Conservation (phyloP, 2,797 vertebrate species). For the Lutjanus argentimaculatus region DNA sequence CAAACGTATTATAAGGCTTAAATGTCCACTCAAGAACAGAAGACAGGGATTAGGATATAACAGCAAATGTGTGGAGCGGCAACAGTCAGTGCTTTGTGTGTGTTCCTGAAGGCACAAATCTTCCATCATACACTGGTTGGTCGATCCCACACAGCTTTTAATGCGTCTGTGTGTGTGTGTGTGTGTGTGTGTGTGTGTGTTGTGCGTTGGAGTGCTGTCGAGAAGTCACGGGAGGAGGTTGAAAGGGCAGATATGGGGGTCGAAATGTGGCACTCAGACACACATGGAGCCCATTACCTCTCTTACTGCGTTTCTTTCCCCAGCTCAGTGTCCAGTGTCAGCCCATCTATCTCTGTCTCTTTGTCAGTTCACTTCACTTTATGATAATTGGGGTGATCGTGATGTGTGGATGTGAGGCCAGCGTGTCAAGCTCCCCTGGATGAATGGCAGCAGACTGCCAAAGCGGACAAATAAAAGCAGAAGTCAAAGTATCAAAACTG, state of each 20-base stretch:
- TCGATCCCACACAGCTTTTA: not conserved
- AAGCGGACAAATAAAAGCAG: not conserved
- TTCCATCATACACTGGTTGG: not conserved
- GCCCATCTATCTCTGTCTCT: slow-evolving; percentile 33
- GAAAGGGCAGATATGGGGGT: slow-evolving; percentile 41
- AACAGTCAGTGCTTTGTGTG: not conserved
- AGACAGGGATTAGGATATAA: not conserved
- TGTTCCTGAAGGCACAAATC: not conserved
- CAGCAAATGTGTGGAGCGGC: not conserved
- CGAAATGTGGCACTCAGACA: slow-evolving; percentile 58
- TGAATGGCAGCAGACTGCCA: not conserved
- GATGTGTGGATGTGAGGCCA: slow-evolving; percentile 15
- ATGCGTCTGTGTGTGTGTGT: not conserved
- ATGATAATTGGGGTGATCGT: slow-evolving; percentile 35
- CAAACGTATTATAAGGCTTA: not conserved
- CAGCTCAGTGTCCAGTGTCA: slow-evolving; percentile 40
- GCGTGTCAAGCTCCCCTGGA: not conserved
- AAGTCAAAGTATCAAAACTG: not conserved
- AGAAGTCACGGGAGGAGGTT: slow-evolving; percentile 46
- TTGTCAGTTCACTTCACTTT: slow-evolving; percentile 26
- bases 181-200: slow-evolving; percentile 25
- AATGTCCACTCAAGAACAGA: not conserved
- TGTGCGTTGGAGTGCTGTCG: slow-evolving; percentile 36
- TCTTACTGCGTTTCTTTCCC: slow-evolving; percentile 16
- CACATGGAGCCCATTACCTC: slow-evolving; percentile 68